phyloP scores from a whole-genome alignment of 1,140 invertebrate genomes.

The Arion vulgaris region DNA sequence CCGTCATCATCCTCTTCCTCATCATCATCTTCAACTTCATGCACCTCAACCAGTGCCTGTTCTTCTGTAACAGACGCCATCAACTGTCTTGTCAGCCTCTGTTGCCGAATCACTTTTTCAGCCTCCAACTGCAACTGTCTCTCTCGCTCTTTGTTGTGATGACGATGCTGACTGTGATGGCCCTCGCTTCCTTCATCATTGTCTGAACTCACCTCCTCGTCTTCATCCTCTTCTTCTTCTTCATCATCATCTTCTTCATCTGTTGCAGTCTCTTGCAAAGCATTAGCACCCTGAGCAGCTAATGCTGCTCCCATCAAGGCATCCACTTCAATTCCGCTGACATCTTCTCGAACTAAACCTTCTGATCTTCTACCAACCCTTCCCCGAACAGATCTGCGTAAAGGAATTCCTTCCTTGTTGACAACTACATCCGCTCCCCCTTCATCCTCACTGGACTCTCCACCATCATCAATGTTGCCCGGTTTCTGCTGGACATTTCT shows the following conservation, averaged over 20 bases:
- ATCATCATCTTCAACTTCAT: slow-evolving; percentile 31
- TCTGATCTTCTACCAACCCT: slow-evolving; percentile 44
- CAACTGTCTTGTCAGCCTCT: slow-evolving; percentile 42
- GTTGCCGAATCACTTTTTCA: slow-evolving; percentile 30
- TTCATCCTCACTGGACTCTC: slow-evolving; percentile 71
- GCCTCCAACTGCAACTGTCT: slow-evolving; percentile 25
- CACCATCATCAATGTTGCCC: slow-evolving; percentile 68
- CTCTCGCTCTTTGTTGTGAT: slow-evolving; percentile 19
- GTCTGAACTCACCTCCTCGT: slow-evolving; percentile 49
- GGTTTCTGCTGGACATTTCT: slow-evolving; percentile 41
- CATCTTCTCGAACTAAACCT: slow-evolving; percentile 44
- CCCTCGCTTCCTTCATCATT: slow-evolving; percentile 37
- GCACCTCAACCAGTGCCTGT: slow-evolving; percentile 22
- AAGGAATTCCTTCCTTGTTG: slow-evolving; percentile 36
- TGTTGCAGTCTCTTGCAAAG: slow-evolving; percentile 53
- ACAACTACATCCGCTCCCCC: slow-evolving; percentile 47
- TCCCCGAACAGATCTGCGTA: slow-evolving; percentile 22
- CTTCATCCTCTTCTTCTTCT: slow-evolving; percentile 45
- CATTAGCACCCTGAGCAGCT: slow-evolving; percentile 37
- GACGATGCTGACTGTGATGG: slow-evolving; percentile 37
- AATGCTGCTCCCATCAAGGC: slow-evolving; percentile 16
- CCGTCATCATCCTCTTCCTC: slow-evolving; percentile 38
- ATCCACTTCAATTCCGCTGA: slow-evolving; percentile 50
- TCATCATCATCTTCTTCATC: slow-evolving; percentile 53
- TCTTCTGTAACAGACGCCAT: slow-evolving; percentile 26